phyloP scores from a whole-genome alignment of 2,888 invertebrate genomes.

The Ptilodon capucinus region DNA sequence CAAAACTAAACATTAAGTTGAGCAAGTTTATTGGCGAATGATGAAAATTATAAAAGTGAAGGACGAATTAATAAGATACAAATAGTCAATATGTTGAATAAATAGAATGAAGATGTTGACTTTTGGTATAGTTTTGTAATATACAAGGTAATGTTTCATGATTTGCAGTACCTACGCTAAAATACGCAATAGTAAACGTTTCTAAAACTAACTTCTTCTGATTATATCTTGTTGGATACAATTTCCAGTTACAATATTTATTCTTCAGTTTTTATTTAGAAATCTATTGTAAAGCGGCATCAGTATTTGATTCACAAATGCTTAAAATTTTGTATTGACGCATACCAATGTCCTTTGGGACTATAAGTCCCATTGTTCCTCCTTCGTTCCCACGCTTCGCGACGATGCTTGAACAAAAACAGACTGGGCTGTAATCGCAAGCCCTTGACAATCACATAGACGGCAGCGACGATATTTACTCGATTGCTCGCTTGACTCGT shows the following conservation, averaged over 20 bases:
- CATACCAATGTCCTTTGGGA: conserved; percentile 19
- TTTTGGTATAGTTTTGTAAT: background rate
- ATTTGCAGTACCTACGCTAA: no score
- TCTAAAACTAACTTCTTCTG: no score
- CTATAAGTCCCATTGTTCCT: conserved; percentile 35
- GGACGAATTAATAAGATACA: conserved; percentile 9
- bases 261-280: background rate
- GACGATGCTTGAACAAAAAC: conserved; percentile 34
- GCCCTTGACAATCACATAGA: conserved; percentile 51
- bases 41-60: conserved; percentile 32
- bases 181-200: no score
- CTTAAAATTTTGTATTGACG: background rate
- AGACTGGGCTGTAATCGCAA: conserved; percentile 32
- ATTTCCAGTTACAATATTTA: background rate
- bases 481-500: conserved; percentile 15
- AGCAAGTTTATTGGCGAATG: conserved; percentile 22
- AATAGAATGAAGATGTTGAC: conserved; percentile 3
- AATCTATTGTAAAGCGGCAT: background rate
- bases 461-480: conserved; percentile 29
- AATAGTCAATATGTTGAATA: conserved; percentile 1
- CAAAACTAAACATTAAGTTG: conserved; percentile 32
- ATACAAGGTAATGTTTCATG: background rate
- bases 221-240: background rate
- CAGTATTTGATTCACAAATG: background rate
- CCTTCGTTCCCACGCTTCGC: conserved; percentile 40